Conservation (phyloP, 2,113 vertebrate species). For the Xiphophorus couchianus region DNA sequence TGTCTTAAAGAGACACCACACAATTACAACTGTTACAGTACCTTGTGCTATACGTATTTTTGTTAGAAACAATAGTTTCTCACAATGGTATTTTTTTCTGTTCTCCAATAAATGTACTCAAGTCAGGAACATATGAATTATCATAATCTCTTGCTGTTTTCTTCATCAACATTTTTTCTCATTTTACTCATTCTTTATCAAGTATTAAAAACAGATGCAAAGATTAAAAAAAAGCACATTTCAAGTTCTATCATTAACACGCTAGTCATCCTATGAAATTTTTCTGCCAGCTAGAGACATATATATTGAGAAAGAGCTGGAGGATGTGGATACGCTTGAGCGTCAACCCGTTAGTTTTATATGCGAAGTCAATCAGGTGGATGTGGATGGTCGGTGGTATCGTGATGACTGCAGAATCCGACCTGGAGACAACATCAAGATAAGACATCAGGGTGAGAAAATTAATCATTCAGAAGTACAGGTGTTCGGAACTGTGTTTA, state of each 20-base stretch:
- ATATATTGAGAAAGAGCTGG: constrained; percentile 84
- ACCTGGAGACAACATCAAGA: constrained; percentile 85
- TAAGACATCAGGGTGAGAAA: constrained; percentile 87
- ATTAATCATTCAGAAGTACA: not conserved
- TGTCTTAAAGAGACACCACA: no score
- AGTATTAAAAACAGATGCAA: not conserved
- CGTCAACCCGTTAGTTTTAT: constrained; percentile 84
- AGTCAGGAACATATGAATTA: no score
- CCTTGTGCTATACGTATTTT: no score
- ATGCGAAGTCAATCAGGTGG: constrained; percentile 90
- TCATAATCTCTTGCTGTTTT: no score
- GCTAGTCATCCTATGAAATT: constrained; percentile 12
- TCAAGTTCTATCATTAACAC: constrained; percentile 1
- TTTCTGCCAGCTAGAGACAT: constrained; percentile 85
- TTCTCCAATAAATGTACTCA: no score
- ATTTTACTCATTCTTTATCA: not conserved
- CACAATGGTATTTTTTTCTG: no score
- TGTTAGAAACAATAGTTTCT: no score
- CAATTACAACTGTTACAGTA: no score
- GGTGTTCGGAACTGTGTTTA: not conserved
- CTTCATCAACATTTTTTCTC: not conserved
- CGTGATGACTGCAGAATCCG: constrained; percentile 85
- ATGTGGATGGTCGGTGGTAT: constrained; percentile 92
- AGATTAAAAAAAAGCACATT: not conserved
- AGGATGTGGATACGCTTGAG: constrained; percentile 87